Conservation (phyloP, 2,888 invertebrate genomes). For the Uloborus plumipes region DNA sequence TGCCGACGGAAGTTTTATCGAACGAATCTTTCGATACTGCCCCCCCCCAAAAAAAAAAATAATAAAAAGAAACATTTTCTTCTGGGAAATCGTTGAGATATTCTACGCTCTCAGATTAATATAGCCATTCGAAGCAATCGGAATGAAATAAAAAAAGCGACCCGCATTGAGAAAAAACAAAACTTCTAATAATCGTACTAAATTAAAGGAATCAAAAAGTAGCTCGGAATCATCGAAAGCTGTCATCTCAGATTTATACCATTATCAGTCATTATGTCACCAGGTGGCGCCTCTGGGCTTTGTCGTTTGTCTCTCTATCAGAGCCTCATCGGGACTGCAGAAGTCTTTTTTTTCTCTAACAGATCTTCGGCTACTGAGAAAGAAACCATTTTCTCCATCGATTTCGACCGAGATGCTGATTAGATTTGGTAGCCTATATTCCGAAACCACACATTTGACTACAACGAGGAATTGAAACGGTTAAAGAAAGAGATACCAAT, state of each 20-base stretch:
- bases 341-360: constrained; percentile 1
- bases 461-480: too few relatives aligned
- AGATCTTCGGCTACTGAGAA: not conserved
- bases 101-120: constrained; percentile 17
- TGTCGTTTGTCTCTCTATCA: constrained; percentile 40
- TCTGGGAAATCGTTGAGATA: constrained; percentile 25
- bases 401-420: not conserved
- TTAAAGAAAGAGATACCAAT: too few relatives aligned
- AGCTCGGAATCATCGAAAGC: constrained; percentile 48
- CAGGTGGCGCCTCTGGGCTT: constrained; percentile 55
- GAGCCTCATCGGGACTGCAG: not conserved
- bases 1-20: too few relatives aligned
- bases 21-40: too few relatives aligned
- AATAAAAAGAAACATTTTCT: too few relatives aligned
- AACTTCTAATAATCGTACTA: constrained; percentile 39
- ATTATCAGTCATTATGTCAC: constrained; percentile 52
- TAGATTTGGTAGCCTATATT: too few relatives aligned
- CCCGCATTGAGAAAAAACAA: constrained; percentile 17
- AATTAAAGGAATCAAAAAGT: constrained; percentile 46
- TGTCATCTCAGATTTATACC: constrained; percentile 59
- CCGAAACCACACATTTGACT: too few relatives aligned
- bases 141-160: constrained; percentile 5
- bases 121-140: not conserved
- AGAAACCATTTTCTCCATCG: constrained; percentile 1
- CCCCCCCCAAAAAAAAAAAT: too few relatives aligned